Percentiles rank a stretch among this genome's conserved stretches.
These are phyloP conservation scores for Oncorhynchus gorbuscha DNA, from an alignment of 2,113 vertebrate genomes.

Conservation along the genomic window DNA sequence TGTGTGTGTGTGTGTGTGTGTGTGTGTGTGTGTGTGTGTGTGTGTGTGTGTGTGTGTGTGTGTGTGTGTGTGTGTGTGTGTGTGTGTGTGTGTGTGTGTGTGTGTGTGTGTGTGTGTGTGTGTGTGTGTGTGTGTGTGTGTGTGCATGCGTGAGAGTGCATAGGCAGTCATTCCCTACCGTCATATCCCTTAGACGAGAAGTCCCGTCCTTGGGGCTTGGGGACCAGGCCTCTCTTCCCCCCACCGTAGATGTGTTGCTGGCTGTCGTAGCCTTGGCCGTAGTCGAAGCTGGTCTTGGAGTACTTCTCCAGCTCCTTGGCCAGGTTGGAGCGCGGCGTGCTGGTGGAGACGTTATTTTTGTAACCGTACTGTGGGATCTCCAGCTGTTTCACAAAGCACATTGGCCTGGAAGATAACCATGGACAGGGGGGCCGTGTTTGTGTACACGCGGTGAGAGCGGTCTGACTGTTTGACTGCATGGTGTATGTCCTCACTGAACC, in stretches of 20 bases:
- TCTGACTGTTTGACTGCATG: background rate
- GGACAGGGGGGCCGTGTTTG: slow-evolving; percentile 23
- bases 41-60: too few species aligned
- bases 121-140: background rate
- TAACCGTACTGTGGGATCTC: slow-evolving; percentile 98
- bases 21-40: background rate
- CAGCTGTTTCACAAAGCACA: slow-evolving; percentile 99
- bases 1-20: too few species aligned
- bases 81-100: too few species aligned
- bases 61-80: too few species aligned
- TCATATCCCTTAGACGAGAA: slow-evolving; percentile 94
- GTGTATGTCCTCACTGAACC: background rate
- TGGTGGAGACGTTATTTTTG: slow-evolving; percentile 96
- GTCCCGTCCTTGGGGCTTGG: slow-evolving; percentile 90
- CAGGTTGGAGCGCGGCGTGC: slow-evolving; percentile 98
- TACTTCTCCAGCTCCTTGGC: slow-evolving; percentile 99
- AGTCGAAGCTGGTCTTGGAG: slow-evolving; percentile 98
- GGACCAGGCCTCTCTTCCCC: slow-evolving; percentile 86
- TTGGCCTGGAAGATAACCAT: slow-evolving; percentile 84
- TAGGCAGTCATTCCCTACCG: slow-evolving; percentile 72
- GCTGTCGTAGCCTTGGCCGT: slow-evolving; percentile 81
- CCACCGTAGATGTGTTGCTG: slow-evolving; percentile 79
- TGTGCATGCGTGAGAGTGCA: background rate
- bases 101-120: background rate
- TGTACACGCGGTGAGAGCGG: slow-evolving; percentile 13